These are phyloP conservation scores for Acanthochromis polyacanthus DNA, from an alignment of 2,113 vertebrate genomes.

Conservation along the genomic window DNA sequence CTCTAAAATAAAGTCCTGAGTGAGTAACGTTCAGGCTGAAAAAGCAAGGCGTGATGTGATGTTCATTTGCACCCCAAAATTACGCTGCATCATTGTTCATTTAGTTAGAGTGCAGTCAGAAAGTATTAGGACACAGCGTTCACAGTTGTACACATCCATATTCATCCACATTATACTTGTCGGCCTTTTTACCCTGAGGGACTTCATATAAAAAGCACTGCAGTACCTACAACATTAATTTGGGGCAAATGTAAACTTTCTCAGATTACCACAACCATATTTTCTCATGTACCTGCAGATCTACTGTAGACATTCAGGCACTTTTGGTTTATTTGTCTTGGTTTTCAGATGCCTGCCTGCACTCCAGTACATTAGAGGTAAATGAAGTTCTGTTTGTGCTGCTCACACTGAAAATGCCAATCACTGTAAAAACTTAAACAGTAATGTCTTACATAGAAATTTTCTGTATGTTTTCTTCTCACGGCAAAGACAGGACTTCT, in stretches of 20 bases:
- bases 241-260: slow-evolving; percentile 16
- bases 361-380: not conserved
- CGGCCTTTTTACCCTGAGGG: not conserved
- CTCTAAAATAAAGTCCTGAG: slow-evolving; percentile 33
- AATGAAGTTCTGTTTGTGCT: too few species aligned
- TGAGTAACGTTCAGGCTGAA: slow-evolving; percentile 35
- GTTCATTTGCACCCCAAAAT: slow-evolving; percentile 31
- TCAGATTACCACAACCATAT: not conserved
- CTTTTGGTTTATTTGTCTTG: not conserved
- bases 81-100: slow-evolving; percentile 5
- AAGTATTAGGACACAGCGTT: not conserved
- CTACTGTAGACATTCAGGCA: too few species aligned
- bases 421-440: too few species aligned
- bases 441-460: too few species aligned
- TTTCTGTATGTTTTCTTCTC: too few species aligned
- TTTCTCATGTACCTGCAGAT: not conserved
- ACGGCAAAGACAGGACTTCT: too few species aligned
- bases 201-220: not conserved
- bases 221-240: not conserved
- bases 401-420: too few species aligned
- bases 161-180: slow-evolving; percentile 2
- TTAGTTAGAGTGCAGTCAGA: not conserved
- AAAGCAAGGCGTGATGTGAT: slow-evolving; percentile 31
- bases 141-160: not conserved
- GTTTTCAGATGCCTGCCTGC: not conserved